These are phyloP conservation scores for Phaethornis superciliosus DNA, from an alignment of 2,113 vertebrate species.

Conservation along the genomic window DNA sequence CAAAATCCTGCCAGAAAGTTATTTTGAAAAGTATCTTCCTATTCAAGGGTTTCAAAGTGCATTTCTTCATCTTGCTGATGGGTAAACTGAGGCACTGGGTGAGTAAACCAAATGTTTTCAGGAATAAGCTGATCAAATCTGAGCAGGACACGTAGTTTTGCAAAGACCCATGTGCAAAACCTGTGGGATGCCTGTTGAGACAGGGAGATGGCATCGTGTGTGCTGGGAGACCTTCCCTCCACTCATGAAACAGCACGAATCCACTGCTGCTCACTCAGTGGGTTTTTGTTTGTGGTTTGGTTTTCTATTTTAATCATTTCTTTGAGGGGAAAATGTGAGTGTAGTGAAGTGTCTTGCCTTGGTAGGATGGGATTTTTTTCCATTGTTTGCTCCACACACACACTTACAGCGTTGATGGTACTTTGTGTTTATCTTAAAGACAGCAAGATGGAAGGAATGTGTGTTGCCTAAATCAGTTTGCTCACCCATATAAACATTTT, in stretches of 20 bases:
- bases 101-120: background rate
- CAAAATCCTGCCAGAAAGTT: background rate
- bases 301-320: slow-evolving; percentile 59
- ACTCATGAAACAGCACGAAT: background rate
- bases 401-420: slow-evolving; percentile 55
- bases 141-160: background rate
- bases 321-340: slow-evolving; percentile 45
- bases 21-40: background rate
- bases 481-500: slow-evolving; percentile 63
- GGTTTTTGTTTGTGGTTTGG: slow-evolving; percentile 39
- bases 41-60: background rate
- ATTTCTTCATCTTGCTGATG: accelerated
- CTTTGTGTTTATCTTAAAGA: slow-evolving; percentile 66
- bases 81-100: background rate
- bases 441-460: slow-evolving; percentile 67
- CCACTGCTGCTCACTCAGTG: background rate
- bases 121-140: background rate
- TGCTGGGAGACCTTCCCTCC: background rate
- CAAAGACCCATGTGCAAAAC: accelerated
- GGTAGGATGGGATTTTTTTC: slow-evolving; percentile 51
- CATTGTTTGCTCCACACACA: slow-evolving; percentile 50
- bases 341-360: slow-evolving; percentile 13
- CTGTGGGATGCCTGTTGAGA: accelerated
- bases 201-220: accelerated
- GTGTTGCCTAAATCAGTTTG: slow-evolving; percentile 46